Base-by-base conservation (phyloP, 2,888 invertebrate species). In the Drosophila eohydei region DNA sequence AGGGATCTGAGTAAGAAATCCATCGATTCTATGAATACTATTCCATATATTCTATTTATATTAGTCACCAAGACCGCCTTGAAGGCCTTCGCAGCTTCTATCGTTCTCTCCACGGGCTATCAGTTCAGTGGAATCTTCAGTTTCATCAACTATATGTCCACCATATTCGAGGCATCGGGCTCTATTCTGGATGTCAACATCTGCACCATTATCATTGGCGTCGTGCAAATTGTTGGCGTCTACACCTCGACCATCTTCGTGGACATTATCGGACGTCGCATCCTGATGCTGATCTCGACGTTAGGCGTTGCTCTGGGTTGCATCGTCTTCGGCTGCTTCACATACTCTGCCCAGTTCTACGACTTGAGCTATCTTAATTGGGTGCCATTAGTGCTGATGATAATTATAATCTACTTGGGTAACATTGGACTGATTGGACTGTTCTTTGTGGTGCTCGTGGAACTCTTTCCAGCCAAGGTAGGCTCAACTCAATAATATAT, bases 381-480 rank as follows among this genome's bases (percentile, higher is more conserved):
- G 91, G 46, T 92, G 41, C 92, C 92, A 0, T 55, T 92, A 34
- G 58, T 88, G 7, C 64, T 91, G 6, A 89, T 93, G 89, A 89
- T 91, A 3, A 55, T 89, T 4, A 85, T 90, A 0, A 82, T 91
- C 9, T 91, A 92, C 52, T 36, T 90, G 9, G 90, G 80, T 0
- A 91, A 91, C 4, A 78, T 92, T 32, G 93, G 92, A 8, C 67
- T 93, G 0, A 77, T 91, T 8, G 86, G 92, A 0, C 55, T 93
- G 11, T 90, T 91, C 34, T 91, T 92, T 63, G 83, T 92, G 0
- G 78, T 92, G 3, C 57, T 92, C 1, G 90, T 92, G 0, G 93
- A 93, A 65, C 83, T 92, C 4, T 85, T 93, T 51, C 92, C 92
- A 2, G 74, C 83, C 0, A 93, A 92, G 89, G 93, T 92, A 66